Evolutionary conservation across 2,797 vertebrate genomes (phyloP).

Genomic region (Sciurus carolinensis): DNA sequence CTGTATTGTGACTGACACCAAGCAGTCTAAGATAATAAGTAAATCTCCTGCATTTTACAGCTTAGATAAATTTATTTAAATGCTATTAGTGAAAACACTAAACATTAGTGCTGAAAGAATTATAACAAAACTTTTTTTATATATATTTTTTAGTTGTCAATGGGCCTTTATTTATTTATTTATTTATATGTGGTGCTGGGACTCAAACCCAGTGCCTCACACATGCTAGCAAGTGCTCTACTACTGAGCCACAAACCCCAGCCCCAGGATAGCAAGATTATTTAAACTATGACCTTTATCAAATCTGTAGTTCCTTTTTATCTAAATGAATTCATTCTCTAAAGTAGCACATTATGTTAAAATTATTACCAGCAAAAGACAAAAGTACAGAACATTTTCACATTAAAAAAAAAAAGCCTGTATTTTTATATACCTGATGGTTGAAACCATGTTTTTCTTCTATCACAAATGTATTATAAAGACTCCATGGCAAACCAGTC

Average conservation of each 20-base stretch:
- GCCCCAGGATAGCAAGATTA: too few relatives aligned
- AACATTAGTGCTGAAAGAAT: slow-evolving; percentile 28
- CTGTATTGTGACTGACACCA: not conserved
- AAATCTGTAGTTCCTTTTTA: slow-evolving; percentile 32
- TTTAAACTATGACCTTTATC: slow-evolving; percentile 51
- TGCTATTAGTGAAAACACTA: slow-evolving; percentile 57
- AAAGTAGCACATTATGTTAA: slow-evolving; percentile 44
- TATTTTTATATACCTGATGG: slow-evolving; percentile 93
- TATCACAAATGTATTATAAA: slow-evolving; percentile 98
- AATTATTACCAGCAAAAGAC: slow-evolving; percentile 20
- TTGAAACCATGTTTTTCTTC: slow-evolving; percentile 99
- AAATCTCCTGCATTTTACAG: slow-evolving; percentile 44
- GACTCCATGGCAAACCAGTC: slow-evolving; percentile 98
- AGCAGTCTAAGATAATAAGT: not conserved
- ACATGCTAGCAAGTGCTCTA: too few relatives aligned
- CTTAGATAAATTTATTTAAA: slow-evolving; percentile 43
- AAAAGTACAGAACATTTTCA: slow-evolving; percentile 39
- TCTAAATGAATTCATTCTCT: slow-evolving; percentile 60
- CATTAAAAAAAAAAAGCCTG: slow-evolving; percentile 21
- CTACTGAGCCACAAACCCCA: too few relatives aligned
- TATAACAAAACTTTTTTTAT: not conserved
- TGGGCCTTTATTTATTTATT: too few relatives aligned
- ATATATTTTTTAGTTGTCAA: too few relatives aligned
- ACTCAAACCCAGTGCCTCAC: too few relatives aligned
- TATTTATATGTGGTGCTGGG: too few relatives aligned